phyloP scores from a whole-genome alignment of 2,113 vertebrate genomes.

The Oophaga pumilio region DNA sequence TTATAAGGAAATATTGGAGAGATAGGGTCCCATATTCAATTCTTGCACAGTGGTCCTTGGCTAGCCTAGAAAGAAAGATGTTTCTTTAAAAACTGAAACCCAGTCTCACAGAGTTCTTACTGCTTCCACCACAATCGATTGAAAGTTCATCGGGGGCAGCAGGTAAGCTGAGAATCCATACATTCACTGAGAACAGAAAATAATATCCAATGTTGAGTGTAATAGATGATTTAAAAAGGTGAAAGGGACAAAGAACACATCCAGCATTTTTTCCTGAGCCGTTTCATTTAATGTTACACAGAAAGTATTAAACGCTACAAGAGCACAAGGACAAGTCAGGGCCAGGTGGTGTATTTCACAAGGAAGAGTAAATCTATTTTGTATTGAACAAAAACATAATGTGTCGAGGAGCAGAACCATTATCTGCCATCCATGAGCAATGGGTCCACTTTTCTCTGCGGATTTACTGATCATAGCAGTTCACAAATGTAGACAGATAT shows the following conservation, averaged over 20 bases:
- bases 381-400: conserved; percentile 16
- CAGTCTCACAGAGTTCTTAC: neutral
- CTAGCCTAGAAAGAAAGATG: neutral
- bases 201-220: conserved; percentile 8
- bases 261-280: neutral
- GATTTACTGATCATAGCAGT: conserved; percentile 12
- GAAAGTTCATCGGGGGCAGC: neutral
- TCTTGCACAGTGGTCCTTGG: too few relatives aligned
- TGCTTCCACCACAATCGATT: neutral
- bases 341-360: conserved; percentile 16
- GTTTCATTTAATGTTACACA: conserved; percentile 14
- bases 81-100: neutral
- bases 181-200: neutral
- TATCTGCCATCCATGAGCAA: conserved; percentile 23
- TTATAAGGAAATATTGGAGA: too few relatives aligned
- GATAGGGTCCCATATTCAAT: too few relatives aligned
- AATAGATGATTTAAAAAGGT: neutral
- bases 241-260: conserved; percentile 2
- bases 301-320: neutral
- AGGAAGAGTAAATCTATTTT: neutral
- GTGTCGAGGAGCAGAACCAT: conserved; percentile 2
- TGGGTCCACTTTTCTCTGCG: neutral
- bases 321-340: neutral
- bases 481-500: neutral
- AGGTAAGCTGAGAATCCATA: neutral